These are phyloP conservation scores for Pilophorus perplexus DNA, from an alignment of 2,888 invertebrate species.

Conservation along the genomic window DNA sequence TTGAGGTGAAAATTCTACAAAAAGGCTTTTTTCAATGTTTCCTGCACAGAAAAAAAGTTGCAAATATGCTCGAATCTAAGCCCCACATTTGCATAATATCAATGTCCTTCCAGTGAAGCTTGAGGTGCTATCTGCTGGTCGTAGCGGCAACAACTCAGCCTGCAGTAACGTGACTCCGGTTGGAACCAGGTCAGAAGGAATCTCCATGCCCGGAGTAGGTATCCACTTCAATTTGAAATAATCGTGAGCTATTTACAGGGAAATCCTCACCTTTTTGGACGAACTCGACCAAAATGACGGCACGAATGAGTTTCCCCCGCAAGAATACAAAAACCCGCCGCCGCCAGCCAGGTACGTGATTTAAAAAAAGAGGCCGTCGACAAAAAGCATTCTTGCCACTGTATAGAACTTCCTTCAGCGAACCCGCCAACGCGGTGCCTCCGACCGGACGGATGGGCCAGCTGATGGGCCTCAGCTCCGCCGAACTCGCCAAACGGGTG, in stretches of 20 bases:
- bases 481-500: constrained; percentile 62
- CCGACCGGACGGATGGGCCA: constrained; percentile 56
- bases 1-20: too few species aligned
- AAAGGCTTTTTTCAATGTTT: too few species aligned
- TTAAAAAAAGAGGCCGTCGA: background rate
- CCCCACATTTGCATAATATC: too few species aligned
- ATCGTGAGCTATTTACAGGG: constrained; percentile 55
- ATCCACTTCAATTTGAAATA: background rate
- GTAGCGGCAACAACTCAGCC: constrained; percentile 44
- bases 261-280: constrained; percentile 64
- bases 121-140: constrained; percentile 42
- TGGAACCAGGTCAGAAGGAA: constrained; percentile 42
- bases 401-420: background rate
- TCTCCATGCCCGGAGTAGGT: background rate
- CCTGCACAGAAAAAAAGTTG: too few species aligned
- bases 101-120: constrained; percentile 43
- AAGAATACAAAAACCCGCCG: constrained; percentile 20
- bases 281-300: constrained; percentile 60
- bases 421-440: constrained; percentile 6
- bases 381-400: background rate
- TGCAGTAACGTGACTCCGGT: constrained; percentile 44
- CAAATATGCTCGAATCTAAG: too few species aligned
- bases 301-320: constrained; percentile 29
- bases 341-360: background rate
- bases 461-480: constrained; percentile 58